phyloP scores from a whole-genome alignment of 1,140 invertebrate genomes.

The Caenorhabditis brenneri region DNA sequence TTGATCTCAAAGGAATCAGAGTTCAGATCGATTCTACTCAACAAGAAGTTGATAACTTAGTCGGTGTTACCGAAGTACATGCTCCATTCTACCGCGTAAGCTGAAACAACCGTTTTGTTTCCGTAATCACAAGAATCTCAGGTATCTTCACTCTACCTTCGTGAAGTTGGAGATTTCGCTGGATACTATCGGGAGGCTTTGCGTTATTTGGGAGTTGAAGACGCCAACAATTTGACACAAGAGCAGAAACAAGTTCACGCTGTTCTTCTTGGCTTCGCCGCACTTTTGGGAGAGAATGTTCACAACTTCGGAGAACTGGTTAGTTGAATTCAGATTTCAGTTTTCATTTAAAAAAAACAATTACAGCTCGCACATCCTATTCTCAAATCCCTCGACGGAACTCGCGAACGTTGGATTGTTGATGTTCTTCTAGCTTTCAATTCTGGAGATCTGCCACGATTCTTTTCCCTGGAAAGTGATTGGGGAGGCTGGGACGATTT shows the following conservation, averaged over 20 bases:
- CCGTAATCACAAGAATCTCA: constrained; percentile 71
- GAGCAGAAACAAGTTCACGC: constrained; percentile 76
- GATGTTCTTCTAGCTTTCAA: constrained; percentile 91
- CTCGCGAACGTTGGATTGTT: constrained; percentile 85
- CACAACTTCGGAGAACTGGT: constrained; percentile 96
- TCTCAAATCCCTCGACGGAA: constrained; percentile 82
- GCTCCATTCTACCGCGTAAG: constrained; percentile 82
- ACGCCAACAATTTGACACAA: constrained; percentile 76
- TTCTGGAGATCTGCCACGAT: constrained; percentile 84
- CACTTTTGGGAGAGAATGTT: constrained; percentile 89
- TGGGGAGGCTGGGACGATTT: constrained; percentile 84
- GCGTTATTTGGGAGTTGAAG: constrained; percentile 90
- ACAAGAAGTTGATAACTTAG: constrained; percentile 83
- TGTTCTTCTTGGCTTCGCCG: constrained; percentile 88
- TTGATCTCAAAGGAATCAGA: constrained; percentile 60
- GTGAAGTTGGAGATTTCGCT: constrained; percentile 83
- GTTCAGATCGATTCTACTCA: constrained; percentile 86
- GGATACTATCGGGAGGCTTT: constrained; percentile 93
- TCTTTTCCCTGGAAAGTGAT: constrained; percentile 81
- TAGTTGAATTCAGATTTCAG: constrained; percentile 61
- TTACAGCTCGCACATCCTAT: constrained; percentile 87
- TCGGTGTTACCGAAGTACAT: constrained; percentile 90
- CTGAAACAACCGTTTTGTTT: too few species aligned
- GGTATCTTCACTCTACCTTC: constrained; percentile 87
- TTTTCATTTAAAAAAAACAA: neutral